A percentile compares a stretch with the other conserved stretches of the same genome.
Evolutionary conservation across 2,113 vertebrate species (phyloP).

Genomic region (Gymnarchus niloticus): DNA sequence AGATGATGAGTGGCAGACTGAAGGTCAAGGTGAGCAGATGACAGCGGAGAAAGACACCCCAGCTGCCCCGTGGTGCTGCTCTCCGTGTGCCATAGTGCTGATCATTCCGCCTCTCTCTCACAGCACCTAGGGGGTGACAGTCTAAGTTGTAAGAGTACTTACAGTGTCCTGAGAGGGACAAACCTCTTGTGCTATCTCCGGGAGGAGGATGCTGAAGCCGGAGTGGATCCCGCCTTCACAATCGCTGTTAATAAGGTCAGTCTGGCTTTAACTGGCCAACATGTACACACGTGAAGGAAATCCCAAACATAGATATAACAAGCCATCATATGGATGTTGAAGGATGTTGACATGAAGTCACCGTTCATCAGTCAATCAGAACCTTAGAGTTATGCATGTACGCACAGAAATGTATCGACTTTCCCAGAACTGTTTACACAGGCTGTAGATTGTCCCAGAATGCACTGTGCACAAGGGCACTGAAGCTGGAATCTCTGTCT

Average conservation of each 20-base stretch:
- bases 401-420: not conserved
- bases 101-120: not conserved
- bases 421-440: not conserved
- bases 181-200: constrained; percentile 65
- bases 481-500: too few relatives aligned
- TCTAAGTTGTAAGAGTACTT: constrained; percentile 49
- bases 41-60: not conserved
- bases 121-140: constrained; percentile 56
- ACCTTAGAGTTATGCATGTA: too few relatives aligned
- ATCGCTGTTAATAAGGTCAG: constrained; percentile 72
- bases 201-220: constrained; percentile 45
- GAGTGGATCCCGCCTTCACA: constrained; percentile 53
- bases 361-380: too few relatives aligned
- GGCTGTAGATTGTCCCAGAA: not conserved
- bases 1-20: constrained; percentile 52
- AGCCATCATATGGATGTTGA: not conserved
- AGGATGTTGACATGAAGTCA: not conserved
- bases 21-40: constrained; percentile 47
- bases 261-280: not conserved
- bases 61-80: not conserved
- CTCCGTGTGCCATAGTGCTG: not conserved
- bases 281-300: not conserved
- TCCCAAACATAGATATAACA: not conserved
- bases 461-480: too few relatives aligned
- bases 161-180: constrained; percentile 63